Percentiles rank a stretch among this genome's conserved stretches.
Evolutionary conservation across 2,888 invertebrate species (phyloP).

Genomic region (Hydraecia micacea): DNA sequence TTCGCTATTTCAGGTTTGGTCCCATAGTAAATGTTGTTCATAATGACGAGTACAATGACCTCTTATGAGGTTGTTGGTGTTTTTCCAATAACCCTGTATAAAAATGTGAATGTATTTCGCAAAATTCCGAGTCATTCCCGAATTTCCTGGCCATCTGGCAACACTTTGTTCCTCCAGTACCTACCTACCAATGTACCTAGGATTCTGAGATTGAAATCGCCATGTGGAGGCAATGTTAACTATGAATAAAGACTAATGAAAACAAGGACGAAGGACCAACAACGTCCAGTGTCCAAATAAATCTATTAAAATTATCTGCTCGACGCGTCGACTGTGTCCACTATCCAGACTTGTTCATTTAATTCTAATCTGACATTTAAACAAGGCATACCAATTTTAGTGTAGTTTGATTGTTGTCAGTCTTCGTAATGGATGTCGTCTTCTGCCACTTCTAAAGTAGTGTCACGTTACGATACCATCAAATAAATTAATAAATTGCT

Average conservation of each 20-base stretch:
- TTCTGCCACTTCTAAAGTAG: not conserved
- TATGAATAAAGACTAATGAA: not conserved
- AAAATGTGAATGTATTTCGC: not conserved
- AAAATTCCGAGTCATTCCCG: no score
- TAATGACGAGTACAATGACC: no score
- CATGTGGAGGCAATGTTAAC: not conserved
- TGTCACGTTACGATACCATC: not conserved
- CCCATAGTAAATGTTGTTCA: no score
- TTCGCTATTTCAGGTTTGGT: no score
- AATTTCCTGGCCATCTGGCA: not conserved
- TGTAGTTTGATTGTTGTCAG: not conserved
- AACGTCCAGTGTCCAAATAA: not conserved
- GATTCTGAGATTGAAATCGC: not conserved
- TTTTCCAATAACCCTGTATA: no score
- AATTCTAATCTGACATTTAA: not conserved
- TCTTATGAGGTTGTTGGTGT: no score
- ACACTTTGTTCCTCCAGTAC: not conserved
- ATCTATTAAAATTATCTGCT: not conserved
- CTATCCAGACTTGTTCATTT: not conserved
- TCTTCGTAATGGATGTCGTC: not conserved
- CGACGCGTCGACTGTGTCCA: not conserved
- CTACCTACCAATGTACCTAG: not conserved
- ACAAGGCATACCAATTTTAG: not conserved
- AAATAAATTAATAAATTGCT: not conserved
- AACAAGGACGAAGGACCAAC: not conserved